Evolutionary conservation across 1,140 invertebrate species (phyloP).

Genomic region (Zaprionus gabonicus): DNA sequence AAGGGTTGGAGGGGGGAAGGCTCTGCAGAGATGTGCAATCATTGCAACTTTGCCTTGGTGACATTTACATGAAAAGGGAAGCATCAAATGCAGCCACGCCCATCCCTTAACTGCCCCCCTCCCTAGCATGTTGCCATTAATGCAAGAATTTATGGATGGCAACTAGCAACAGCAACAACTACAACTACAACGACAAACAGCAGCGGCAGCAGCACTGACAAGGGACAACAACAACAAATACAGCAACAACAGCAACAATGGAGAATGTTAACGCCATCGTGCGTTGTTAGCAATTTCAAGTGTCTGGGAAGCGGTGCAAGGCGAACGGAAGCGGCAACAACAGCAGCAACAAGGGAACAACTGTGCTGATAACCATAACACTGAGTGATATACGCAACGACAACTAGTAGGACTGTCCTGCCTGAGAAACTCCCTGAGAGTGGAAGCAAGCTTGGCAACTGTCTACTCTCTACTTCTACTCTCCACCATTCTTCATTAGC

Average conservation of each 20-base stretch:
- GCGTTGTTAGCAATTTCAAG: conserved; percentile 78
- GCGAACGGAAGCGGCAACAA: conserved; percentile 44
- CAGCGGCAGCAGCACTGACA: conserved; percentile 50
- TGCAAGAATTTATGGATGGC: conserved; percentile 79
- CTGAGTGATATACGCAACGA: conserved; percentile 72
- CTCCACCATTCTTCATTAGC: background rate
- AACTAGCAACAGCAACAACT: conserved; percentile 64
- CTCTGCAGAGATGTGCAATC: conserved; percentile 32
- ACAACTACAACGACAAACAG: conserved; percentile 35
- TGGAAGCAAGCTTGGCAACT: background rate
- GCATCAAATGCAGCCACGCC: conserved; percentile 68
- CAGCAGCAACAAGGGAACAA: conserved; percentile 60
- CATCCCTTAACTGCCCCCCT: conserved; percentile 14
- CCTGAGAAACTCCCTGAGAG: conserved; percentile 4
- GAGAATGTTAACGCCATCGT: conserved; percentile 75
- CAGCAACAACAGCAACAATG: conserved; percentile 60
- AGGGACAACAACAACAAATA: conserved; percentile 58
- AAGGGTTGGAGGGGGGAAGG: background rate
- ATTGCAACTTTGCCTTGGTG: conserved; percentile 59
- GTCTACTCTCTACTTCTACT: background rate
- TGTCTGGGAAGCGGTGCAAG: conserved; percentile 54
- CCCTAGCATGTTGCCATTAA: conserved; percentile 62
- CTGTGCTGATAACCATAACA: conserved; percentile 80
- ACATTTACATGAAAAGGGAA: conserved; percentile 79
- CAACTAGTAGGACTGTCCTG: conserved; percentile 11